Base-by-base conservation (phyloP, 2,113 vertebrate species). In the Sprattus sprattus region DNA sequence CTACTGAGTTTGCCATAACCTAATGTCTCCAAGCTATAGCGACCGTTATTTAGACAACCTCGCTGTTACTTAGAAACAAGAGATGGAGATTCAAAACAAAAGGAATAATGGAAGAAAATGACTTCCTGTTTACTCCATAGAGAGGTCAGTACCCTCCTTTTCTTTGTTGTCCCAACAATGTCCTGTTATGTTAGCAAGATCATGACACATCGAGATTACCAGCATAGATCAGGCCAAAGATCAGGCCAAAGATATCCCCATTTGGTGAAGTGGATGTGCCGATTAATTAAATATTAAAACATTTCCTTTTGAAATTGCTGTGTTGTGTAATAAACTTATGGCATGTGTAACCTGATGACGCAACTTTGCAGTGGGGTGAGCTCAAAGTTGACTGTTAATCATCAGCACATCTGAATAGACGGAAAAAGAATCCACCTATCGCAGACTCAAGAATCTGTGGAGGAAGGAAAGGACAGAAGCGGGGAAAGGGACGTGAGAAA, bases 131-230 rank as follows among this genome's bases (percentile, higher is more conserved):
- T 78, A 78, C 2, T 32, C 71, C 32, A 1, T 32, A 78, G 3
- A 39, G 28, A 67, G 64, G 64, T 67, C 64, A 67, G n/a, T 67
- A 8, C 13, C 2, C 71, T 78, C 25, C 71, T 78, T 32, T 6
- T 11, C 32, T 13, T 78, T 78, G 71, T 78, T 78, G 32, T 78
- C 28, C 4, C 71, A 78, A 32, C 71, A 78, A 78, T 78, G 25
- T 78, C 71, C 71, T 78, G 71, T 78, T 78, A 39, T 78, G 71
- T 78, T 78, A 16, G 32, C 71, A 78, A 78, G 71, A 44, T 13
- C 71, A 32, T 78, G 71, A 78, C 71, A 44, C 71, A 78, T 78
- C 71, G 5, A 11, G 4, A 39, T 39, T 16, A 39, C 71, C 71
- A 78, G 25, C 25, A 78, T 0, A 39, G 71, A 32, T 13, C 67